Base-by-base conservation (phyloP, 2,113 vertebrate species). In the Rutilus rutilus region DNA sequence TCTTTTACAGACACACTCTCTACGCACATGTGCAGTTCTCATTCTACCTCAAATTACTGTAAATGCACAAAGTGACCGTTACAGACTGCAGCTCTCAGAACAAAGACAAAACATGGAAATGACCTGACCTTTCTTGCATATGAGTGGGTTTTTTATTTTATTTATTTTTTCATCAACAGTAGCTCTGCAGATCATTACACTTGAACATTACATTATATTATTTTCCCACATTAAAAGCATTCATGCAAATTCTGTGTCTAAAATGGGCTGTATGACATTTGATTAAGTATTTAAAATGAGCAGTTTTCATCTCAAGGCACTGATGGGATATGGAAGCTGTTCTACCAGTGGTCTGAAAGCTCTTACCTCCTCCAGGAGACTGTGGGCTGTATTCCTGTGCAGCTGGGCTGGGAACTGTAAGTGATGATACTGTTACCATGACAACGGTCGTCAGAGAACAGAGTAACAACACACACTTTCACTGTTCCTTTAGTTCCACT, bases 361-460 rank as follows among this genome's bases (percentile, higher is more conserved):
- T 67, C 42, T 65, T 94, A 97, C 96, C 96, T 96, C 82, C 90
- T 89, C 96, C 96, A 97, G 82, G 94, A 93, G 78, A 84, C 92
- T 9, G 90, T 91, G 84, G 96, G 96, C 45, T 89, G 88, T 39
- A 96, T 92, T 27, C 47, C 84, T 76, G 87, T 87, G 82, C 96
- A 97, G 0, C 82, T 91, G 0, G 96, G 96, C n/a, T 91, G 86
- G 0, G 96, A 95, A 17, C 92, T 90, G 81, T 96, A 97, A 71
- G 92, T 92, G 27, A 97, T 69, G 4, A 82, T 87, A 75, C 93
- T 85, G 12, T 89, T 90, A 0, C 92, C 80, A 42, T 94, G 92
- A 83, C 96, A 96, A 8, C 54, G 85, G 47, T 91, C 89, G 0
- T 92, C 93, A 0, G 90, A n/a, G n/a, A n/a, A n/a, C n/a, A n/a